phyloP scores from a whole-genome alignment of 2,888 invertebrate genomes.

The Eucera pruinosa region DNA sequence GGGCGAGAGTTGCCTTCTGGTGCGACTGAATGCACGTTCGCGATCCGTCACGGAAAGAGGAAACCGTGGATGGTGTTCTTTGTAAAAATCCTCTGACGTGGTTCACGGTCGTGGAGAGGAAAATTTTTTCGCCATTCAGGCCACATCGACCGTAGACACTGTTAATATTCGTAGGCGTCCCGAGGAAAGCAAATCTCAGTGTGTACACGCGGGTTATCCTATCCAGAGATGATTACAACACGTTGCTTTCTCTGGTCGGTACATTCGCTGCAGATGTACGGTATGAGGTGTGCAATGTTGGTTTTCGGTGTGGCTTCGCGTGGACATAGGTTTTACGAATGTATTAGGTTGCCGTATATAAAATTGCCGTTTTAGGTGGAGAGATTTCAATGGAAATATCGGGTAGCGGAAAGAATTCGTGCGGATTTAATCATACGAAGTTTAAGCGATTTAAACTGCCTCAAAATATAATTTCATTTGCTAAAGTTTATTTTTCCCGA shows the following conservation, averaged over 20 bases:
- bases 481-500: no score
- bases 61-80: constrained; percentile 19
- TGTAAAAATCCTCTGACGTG: constrained; percentile 17
- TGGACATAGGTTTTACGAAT: no score
- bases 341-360: no score
- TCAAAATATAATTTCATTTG: no score
- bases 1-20: constrained; percentile 2
- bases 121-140: constrained; percentile 19
- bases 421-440: no score
- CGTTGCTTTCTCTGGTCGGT: background rate
- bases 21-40: constrained; percentile 26
- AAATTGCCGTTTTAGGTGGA: no score
- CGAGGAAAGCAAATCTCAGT: background rate
- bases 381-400: no score
- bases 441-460: no score
- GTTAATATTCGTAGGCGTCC: constrained; percentile 12
- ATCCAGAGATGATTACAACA: constrained; percentile 13
- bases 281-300: background rate
- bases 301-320: background rate
- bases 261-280: background rate
- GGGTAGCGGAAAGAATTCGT: no score
- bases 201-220: background rate
- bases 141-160: constrained; percentile 27
- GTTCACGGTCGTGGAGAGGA: constrained; percentile 8
- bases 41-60: constrained; percentile 2